These are phyloP conservation scores for Sparidentex hasta DNA, from an alignment of 2,797 vertebrate species.

Conservation along the genomic window DNA sequence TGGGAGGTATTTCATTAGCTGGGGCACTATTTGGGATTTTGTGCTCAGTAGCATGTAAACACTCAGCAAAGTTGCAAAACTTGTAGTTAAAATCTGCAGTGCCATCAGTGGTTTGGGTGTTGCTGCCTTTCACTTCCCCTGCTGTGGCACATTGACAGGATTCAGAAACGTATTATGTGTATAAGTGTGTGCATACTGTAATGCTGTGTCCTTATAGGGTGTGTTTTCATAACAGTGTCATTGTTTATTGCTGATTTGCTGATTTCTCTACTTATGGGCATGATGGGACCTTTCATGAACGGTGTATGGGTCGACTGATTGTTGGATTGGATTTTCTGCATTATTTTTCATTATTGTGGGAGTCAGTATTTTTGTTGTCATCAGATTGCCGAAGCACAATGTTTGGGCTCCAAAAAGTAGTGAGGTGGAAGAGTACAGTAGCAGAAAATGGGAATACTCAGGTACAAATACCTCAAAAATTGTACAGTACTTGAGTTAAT, in stretches of 20 bases:
- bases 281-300: background rate
- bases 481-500: no score
- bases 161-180: constrained; percentile 28
- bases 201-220: constrained; percentile 42
- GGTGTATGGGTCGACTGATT: no score
- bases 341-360: no score
- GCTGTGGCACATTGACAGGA: constrained; percentile 43
- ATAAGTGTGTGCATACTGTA: constrained; percentile 12
- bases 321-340: no score
- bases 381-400: no score
- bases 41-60: constrained; percentile 52
- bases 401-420: no score
- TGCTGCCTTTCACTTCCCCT: constrained; percentile 58
- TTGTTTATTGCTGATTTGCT: constrained; percentile 40
- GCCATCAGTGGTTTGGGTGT: constrained; percentile 54
- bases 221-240: constrained; percentile 61
- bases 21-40: constrained; percentile 49
- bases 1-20: constrained; percentile 66
- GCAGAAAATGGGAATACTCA: no score
- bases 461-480: no score
- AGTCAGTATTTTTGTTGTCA: no score
- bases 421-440: no score
- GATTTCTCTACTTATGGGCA: constrained; percentile 42
- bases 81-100: constrained; percentile 48
- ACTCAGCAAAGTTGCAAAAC: constrained; percentile 49